Percentiles rank a stretch among this genome's conserved stretches.
Conservation (phyloP, 2,888 invertebrate genomes). For the Lycocerus yunnanus region DNA sequence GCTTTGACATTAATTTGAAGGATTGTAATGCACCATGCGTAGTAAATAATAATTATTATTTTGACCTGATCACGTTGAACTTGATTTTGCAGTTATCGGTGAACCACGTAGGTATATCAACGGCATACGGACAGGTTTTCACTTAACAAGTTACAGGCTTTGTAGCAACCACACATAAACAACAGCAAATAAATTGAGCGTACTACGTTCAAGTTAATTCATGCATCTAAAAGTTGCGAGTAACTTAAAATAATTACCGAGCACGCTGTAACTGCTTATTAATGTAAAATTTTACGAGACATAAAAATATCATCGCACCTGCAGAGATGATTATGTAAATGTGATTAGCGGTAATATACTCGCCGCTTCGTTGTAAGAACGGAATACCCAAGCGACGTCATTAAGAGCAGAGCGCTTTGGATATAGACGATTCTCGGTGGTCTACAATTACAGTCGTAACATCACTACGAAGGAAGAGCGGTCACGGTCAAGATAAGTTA, state of each 20-base stretch:
- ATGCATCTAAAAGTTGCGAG: neutral
- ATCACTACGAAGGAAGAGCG: slow-evolving; percentile 7
- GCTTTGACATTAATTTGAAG: neutral
- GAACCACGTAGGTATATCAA: neutral
- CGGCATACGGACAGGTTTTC: neutral
- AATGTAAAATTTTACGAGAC: slow-evolving; percentile 11
- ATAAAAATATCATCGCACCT: slow-evolving; percentile 13
- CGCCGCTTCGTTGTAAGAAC: slow-evolving; percentile 8
- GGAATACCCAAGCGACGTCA: slow-evolving; percentile 27
- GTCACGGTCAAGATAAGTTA: slow-evolving; percentile 9
- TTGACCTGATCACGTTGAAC: neutral
- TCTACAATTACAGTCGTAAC: slow-evolving; percentile 9
- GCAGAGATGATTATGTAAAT: slow-evolving; percentile 10
- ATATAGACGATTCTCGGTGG: slow-evolving; percentile 17
- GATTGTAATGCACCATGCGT: neutral
- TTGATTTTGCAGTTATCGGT: neutral
- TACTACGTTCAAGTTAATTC: neutral
- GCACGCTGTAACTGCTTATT: slow-evolving; percentile 3
- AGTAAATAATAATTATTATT: neutral
- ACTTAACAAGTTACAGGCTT: neutral
- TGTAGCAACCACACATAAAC: neutral
- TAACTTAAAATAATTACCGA: slow-evolving; percentile 7
- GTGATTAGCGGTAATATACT: slow-evolving; percentile 4
- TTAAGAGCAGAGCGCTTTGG: neutral
- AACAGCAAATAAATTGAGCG: neutral